Percentiles rank a stretch among this genome's conserved stretches.
Evolutionary conservation across 2,113 vertebrate genomes (phyloP).

Genomic region (Erythrocebus patas): DNA sequence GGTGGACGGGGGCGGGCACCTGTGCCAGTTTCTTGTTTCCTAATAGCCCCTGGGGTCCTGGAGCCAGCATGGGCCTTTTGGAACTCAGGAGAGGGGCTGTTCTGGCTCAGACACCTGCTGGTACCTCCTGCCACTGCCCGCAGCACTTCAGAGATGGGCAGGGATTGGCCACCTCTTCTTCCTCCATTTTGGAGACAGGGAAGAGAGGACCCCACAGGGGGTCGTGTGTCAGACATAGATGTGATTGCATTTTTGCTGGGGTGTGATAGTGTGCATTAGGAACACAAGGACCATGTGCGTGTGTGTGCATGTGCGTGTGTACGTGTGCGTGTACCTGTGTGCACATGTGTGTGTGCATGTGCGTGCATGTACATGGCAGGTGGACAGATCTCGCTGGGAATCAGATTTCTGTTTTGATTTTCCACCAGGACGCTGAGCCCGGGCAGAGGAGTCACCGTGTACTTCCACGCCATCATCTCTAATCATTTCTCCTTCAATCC

Average conservation of each 20-base stretch:
- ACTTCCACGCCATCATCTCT: slow-evolving; percentile 93
- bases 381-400: fast-evolving
- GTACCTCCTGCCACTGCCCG: fast-evolving
- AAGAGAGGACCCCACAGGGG: fast-evolving
- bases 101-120: fast-evolving
- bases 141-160: background rate
- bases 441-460: slow-evolving; percentile 81
- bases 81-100: background rate
- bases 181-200: background rate
- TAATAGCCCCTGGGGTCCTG: background rate
- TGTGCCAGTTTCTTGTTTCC: background rate
- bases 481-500: slow-evolving; percentile 87
- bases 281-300: background rate
- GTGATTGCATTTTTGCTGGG: background rate
- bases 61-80: background rate
- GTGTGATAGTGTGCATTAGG: fast-evolving
- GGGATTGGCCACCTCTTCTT: background rate
- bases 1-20: fast-evolving
- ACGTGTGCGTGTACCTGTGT: no score
- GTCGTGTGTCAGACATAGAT: fast-evolving
- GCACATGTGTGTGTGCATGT: no score
- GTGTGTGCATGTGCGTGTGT: background rate
- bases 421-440: slow-evolving; percentile 39
- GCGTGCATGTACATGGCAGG: background rate
- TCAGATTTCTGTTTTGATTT: fast-evolving